Base-by-base conservation (phyloP, 2,888 invertebrate genomes). In the Polyommatus iphigenia region DNA sequence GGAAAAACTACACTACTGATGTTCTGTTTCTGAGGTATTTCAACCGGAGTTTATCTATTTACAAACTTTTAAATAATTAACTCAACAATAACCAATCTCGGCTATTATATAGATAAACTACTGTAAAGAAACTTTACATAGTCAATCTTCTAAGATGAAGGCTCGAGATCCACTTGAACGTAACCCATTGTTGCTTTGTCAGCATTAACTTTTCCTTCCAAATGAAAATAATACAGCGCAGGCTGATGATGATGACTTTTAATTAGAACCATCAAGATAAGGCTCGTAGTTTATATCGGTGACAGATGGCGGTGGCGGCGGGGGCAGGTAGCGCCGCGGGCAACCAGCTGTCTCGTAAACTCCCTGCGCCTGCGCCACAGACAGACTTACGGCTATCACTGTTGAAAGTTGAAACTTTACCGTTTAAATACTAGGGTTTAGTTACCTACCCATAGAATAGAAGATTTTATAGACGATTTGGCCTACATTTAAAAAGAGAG, bases 191-290 rank as follows among this genome's bases (percentile, higher is more conserved):
- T 54, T 18, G 54, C n/a, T 54, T 15, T n/a, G n/a, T 54, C 18
- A 54, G 54, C 54, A 5, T 15, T 0, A 5, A 3, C 5, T 54
- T 54, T 54, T 10, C 54, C 54, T 54, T 15, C 57, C 57, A 57
- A 18, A 57, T 5, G 7, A n/a, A 20, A 20, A 59, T 20, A 8
- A 8, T 20, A 10, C 20, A 59, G 59, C 20, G 20, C 8, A 20
- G 59, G 59, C 20, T 59, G 59, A 59, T 59, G 59, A 59, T 59
- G 59, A 59, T 59, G n/a, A 20, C n/a, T 62, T 62, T 62, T 62
- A 29, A 62, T 62, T 29, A 62, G 13, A 62, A 24, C 62, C 62
- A 62, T 62, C 62, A 24, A 62, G 62, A 62, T 62, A 62, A 62
- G 62, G 59, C n/a, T n/a, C n/a, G 62, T 24, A 62, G 62, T 3